A percentile compares a stretch with the other conserved stretches of the same genome.
These are phyloP conservation scores for Drosophila pseudotakahashii DNA, from an alignment of 2,888 invertebrate genomes.

Conservation along the genomic window DNA sequence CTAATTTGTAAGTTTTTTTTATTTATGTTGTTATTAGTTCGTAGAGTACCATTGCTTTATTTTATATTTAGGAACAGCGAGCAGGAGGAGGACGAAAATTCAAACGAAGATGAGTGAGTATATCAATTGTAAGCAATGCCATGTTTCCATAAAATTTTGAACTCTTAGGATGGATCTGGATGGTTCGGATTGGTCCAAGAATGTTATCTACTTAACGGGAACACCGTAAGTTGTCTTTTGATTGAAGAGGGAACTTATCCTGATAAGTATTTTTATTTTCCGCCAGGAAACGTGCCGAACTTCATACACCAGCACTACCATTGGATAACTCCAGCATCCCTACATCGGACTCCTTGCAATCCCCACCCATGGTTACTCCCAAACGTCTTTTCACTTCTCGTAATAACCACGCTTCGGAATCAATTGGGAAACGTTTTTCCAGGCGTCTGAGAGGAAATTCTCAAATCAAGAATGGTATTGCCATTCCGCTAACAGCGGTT, in stretches of 20 bases:
- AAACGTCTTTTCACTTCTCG: background rate
- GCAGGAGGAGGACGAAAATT: background rate
- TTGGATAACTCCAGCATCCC: background rate
- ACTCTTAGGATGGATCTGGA: background rate
- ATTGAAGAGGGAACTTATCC: background rate
- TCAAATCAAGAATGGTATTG: too few relatives aligned
- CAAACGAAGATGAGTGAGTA: slow-evolving; percentile 1
- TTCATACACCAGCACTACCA: background rate
- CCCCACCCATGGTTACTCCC: background rate
- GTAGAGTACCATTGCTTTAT: too few relatives aligned
- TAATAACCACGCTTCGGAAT: background rate
- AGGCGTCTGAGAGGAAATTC: background rate
- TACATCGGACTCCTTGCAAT: too few relatives aligned
- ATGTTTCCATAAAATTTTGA: too few relatives aligned
- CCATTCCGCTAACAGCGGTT: background rate
- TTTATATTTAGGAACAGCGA: background rate
- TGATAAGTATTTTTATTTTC: background rate
- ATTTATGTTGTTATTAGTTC: background rate
- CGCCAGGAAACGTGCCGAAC: background rate
- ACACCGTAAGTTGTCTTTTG: background rate
- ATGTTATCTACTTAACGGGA: background rate
- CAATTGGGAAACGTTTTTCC: background rate
- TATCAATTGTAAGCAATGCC: rapidly evolving
- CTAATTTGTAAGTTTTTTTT: background rate
- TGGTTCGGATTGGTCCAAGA: background rate